Conservation (phyloP, 1,140 invertebrate species). For the Drosophila nannoptera region DNA sequence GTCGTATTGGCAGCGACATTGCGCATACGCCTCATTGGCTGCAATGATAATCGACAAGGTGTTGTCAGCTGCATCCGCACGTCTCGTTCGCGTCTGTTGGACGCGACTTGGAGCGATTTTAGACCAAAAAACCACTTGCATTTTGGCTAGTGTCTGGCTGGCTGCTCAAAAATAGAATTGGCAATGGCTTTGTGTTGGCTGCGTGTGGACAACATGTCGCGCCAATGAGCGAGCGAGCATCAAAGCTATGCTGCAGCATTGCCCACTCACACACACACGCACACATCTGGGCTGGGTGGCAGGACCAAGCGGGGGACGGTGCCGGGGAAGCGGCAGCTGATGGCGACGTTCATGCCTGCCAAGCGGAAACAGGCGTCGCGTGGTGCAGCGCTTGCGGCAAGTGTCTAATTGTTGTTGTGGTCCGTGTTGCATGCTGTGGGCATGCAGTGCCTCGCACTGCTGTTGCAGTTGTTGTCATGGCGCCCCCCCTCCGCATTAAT, state of each 20-base stretch:
- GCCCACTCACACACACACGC: background rate
- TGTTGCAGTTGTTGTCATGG: constrained; percentile 26
- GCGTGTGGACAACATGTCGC: constrained; percentile 72
- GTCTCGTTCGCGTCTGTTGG: constrained; percentile 23
- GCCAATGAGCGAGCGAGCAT: constrained; percentile 52
- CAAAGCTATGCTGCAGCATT: constrained; percentile 34
- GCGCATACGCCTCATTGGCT: constrained; percentile 61
- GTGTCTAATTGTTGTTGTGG: constrained; percentile 2
- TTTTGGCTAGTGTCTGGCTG: constrained; percentile 44
- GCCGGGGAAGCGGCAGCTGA: constrained; percentile 5
- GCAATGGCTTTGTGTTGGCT: constrained; percentile 69
- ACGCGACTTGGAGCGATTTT: constrained; percentile 24
- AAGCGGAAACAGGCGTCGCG: constrained; percentile 40
- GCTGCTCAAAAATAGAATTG: constrained; percentile 65
- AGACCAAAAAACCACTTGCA: constrained; percentile 59
- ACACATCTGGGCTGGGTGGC: constrained; percentile 17
- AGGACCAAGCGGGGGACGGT: background rate
- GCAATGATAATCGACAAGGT: constrained; percentile 46
- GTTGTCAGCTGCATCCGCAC: constrained; percentile 17
- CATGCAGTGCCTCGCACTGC: constrained; percentile 23
- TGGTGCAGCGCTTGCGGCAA: constrained; percentile 25
- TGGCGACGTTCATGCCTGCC: constrained; percentile 30
- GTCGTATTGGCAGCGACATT: constrained; percentile 34
- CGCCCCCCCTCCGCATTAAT: constrained; percentile 61
- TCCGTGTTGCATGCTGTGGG: background rate